Base-by-base conservation (phyloP, 2,113 vertebrate genomes). In the Anarrhichthys ocellatus region DNA sequence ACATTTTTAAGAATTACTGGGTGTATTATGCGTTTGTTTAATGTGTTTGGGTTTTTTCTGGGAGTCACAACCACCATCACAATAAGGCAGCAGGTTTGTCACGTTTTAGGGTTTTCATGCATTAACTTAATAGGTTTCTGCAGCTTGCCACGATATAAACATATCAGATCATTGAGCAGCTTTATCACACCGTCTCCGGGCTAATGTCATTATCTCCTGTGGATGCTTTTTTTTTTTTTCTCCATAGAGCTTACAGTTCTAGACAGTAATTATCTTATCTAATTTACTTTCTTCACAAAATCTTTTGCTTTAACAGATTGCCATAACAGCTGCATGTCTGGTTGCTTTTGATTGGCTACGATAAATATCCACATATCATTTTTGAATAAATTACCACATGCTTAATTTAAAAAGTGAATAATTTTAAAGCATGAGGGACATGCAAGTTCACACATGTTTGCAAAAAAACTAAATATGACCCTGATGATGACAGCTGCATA, bases 161-260 rank as follows among this genome's bases (percentile, higher is more conserved):
- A 72, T 72, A 80, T 78, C 71, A 79, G 36, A 70, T 72, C 29
- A 78, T 17, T 78, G 44, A 83, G 73, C 54, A 59, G 56, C 38
- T 90, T 81, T 44, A 84, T 88, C 78, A 64, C 36, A 14, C 10
- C 62, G 40, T 59, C 64, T 63, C 20, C 0, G 22, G 29, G 71
- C 46, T 67, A 50, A 61, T 73, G 20, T n/a, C 50, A 44, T 58
- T 58, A 71, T 27, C 61, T 44, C 42, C 34, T 20, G 15, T 27
- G 38, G 61, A 36, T 36, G 38, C 48, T 13, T 52, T 34, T 38
- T 69, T 58, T n/a, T n/a, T n/a, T n/a, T n/a, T n/a, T n/a, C n/a
- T 13, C 61, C 64, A 67, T 34, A 44, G n/a, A 69, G 50, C 48
- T 62, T 8, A 56, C 34, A 2, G 18, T 71, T 59, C 34, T 24